These are phyloP conservation scores for Telmatherina bonti DNA, from an alignment of 2,797 vertebrate genomes.

Conservation along the genomic window DNA sequence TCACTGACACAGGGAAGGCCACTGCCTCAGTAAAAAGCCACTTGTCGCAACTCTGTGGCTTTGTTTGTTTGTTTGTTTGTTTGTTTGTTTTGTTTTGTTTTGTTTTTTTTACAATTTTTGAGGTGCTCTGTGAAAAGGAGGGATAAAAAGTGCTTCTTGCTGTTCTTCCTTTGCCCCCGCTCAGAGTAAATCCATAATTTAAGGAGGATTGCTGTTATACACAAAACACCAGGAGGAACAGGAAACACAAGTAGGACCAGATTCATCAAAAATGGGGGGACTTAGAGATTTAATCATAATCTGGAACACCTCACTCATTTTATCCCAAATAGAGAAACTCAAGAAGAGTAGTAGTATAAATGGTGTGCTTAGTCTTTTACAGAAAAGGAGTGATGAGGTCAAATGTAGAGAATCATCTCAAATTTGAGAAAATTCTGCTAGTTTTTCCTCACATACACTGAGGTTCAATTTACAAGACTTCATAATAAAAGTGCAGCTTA, in stretches of 20 bases:
- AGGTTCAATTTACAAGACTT: conserved; percentile 23
- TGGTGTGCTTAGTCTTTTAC: conserved; percentile 8
- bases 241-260: conserved; percentile 61
- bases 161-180: conserved; percentile 21
- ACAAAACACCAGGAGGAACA: conserved; percentile 59
- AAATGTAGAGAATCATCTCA: conserved; percentile 4
- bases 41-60: conserved; percentile 5
- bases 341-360: conserved; percentile 1
- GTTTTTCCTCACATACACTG: conserved; percentile 17
- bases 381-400: conserved; percentile 6
- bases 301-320: conserved; percentile 55
- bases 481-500: conserved; percentile 57
- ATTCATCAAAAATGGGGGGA: conserved; percentile 64
- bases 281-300: conserved; percentile 69
- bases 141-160: background rate
- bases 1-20: conserved; percentile 11
- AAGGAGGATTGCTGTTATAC: conserved; percentile 54
- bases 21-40: conserved; percentile 23
- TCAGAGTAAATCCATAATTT: conserved; percentile 63
- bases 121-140: conserved; percentile 27
- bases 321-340: conserved; percentile 32
- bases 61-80: conserved; percentile 11
- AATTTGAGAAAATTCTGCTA: conserved; percentile 12
- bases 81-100: conserved; percentile 12
- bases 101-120: conserved; percentile 35